Evolutionary conservation across 2,888 invertebrate species (phyloP), one percentile per base, ranked within the genome.

Genomic region (Falcaria lacertinaria): DNA sequence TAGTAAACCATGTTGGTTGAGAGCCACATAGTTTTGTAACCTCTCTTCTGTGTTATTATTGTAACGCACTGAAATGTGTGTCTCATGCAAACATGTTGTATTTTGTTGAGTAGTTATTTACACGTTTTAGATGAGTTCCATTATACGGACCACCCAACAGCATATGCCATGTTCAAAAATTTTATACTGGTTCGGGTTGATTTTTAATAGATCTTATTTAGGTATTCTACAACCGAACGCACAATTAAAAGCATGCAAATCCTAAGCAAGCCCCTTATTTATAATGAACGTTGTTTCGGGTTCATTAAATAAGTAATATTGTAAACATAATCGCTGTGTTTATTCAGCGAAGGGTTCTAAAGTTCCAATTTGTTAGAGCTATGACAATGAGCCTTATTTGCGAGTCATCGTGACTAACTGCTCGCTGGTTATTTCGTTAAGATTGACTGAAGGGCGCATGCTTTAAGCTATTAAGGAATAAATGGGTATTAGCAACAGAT

Each of bases 381-480:
- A 55, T 63, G 67, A 53, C 48, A 57, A 60, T 47, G 46, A 60
- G 52, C 50, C 54, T 57, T 62, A 52, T 48, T 33, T 45, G 41
- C 56, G 59, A 66, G 59, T 71, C 71, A 71, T 28, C 46, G 47
- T 71, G 70, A 70, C 62, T 51, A 41, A 15, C 40, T 32, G 19
- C 45, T 52, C 52, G 25, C 47, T 47, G 52, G 50, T 54, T 48
- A 39, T 34, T 14, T 37, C 16, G 22, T 22, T 19, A 37, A 37
- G 22, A 37, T 22, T 37, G 37, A 37, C 37, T 37, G 15, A 22
- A 37, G 22, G 37, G 37, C 28, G 37, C 14, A 37, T 37, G n/a
- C 37, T 37, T 37, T 22, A 37, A 11, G 37, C 22, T 13, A 15
- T 37, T 22, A 15, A 28, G 37, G 13, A 22, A 37, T 22, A 8